Base-by-base conservation (phyloP, 2,113 vertebrate genomes). In the Heloderma charlesbogerti region DNA sequence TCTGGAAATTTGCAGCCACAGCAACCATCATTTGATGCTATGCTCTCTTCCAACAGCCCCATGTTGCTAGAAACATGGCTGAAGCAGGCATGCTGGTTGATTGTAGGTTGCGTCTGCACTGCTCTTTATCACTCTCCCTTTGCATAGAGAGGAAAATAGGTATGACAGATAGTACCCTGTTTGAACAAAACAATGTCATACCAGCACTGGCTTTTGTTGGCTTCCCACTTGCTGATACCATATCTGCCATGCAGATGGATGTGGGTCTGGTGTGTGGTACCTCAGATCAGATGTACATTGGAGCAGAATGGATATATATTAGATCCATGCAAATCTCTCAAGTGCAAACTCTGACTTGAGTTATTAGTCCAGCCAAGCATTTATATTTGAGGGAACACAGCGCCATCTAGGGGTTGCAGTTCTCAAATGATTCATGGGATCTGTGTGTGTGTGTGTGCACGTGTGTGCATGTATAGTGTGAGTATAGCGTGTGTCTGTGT, bases 361-460 rank as follows among this genome's bases (percentile, higher is more conserved):
- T 66, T 29, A 63, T 43, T 43, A 69, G 25, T 13, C 3, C 12
- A 66, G 63, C 51, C 20, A 48, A 66, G 10, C 29, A 0, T 1
- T 27, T 90, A 69, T 79, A 86, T 86, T 43, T 31, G 27, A 90
- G 48, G 83, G 25, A 90, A 69, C n/a, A 34, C 27, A 86, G 83
- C n/a, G 3, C 83, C 89, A 86, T 86, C 89, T 90, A 80, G 83
- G 16, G 81, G 60, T 7, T 43, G 27, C 7, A 25, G 34, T n/a
- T 79, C 77, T 81, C 63, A 51, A 31, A n/a, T 40, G 51, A 5
- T 22, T 75, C 48, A 72, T 77, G 54, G 71, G 31, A 20, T 60
- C n/a, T n/a, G n/a, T n/a, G n/a, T n/a, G n/a, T n/a, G n/a, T n/a
- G n/a, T n/a, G n/a, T n/a, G n/a, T n/a, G n/a, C n/a, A n/a, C n/a